A percentile compares a stretch with the other conserved stretches of the same genome.
Conservation (phyloP, 1,140 invertebrate genomes). For the Pseudachorutes palmiensis region DNA sequence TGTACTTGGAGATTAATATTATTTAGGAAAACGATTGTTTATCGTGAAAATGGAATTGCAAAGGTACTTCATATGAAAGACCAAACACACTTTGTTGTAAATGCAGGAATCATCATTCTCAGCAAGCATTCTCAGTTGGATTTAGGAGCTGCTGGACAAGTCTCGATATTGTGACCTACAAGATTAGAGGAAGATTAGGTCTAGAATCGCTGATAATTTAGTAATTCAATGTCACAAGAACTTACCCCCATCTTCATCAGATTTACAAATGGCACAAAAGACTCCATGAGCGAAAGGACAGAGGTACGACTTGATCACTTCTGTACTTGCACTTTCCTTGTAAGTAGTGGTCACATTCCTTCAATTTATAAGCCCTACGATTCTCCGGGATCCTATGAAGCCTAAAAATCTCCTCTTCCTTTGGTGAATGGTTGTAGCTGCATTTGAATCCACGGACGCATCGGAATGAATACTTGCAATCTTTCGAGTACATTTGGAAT, state of each 20-base stretch:
- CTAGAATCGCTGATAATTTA: too few species aligned
- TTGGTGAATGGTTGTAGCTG: not conserved
- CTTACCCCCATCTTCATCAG: constrained; percentile 10
- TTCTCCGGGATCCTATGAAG: not conserved
- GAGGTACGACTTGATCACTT: not conserved
- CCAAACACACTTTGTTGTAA: too few species aligned
- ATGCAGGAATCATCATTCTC: too few species aligned
- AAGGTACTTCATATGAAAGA: too few species aligned
- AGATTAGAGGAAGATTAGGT: too few species aligned
- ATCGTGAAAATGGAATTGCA: too few species aligned
- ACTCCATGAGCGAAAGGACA: constrained; percentile 8
- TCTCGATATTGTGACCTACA: too few species aligned
- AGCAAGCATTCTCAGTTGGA: too few species aligned
- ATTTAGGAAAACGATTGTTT: too few species aligned
- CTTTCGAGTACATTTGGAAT: constrained; percentile 12
- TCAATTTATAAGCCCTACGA: not conserved
- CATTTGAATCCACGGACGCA: constrained; percentile 13
- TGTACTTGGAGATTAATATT: too few species aligned
- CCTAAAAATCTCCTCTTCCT: constrained; percentile 18
- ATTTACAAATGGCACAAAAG: constrained; percentile 7
- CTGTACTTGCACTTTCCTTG: constrained; percentile 7
- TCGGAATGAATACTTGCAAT: constrained; percentile 5
- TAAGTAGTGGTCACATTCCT: not conserved
- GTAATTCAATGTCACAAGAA: too few species aligned
- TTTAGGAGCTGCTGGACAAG: too few species aligned